Base-by-base conservation (phyloP, 2,888 invertebrate species). In the Caenorhabditis doughertyi region DNA sequence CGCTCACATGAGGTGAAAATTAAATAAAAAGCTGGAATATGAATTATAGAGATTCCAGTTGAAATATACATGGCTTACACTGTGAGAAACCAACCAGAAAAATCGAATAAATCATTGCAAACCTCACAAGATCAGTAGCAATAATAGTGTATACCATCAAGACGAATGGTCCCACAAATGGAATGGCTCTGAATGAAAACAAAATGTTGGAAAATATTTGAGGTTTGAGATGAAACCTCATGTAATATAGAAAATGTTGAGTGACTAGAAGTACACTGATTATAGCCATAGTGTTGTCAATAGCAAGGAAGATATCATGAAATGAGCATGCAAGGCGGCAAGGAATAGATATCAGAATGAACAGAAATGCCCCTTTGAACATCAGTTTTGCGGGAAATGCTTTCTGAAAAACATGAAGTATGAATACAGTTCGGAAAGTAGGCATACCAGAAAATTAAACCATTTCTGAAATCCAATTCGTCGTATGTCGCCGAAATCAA, bases 61-160 rank as follows among this genome's bases (percentile, higher is more conserved):
- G 21, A 35, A 21, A 47, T 2, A 47, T 47, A 18, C 8, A 7
- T 18, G 60, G 67, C 72, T 39, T 21, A 87, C 87, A 95, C 94
- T 98, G 98, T 0, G 98, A 97, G 92, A 98, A 98, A 79, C 97
- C 96, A 95, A 98, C 95, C 3, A 99, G 96, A 92, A 99, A 99
- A 7, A 99, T 97, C 84, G 97, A 93, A 92, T 98, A 99, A 92
- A 99, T 99, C 68, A 96, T 95, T 80, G 97, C 97, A 93, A 99
- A 99, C 85, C 98, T 94, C 29, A 74, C 70, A 8, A 88, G 76
- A 83, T 88, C 88, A 0, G 88, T 85, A 3, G 88, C 85, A 60
- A 98, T 95, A 97, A 98, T 98, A 84, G 97, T 94, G 93, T 98
- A 98, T 89, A 98, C 97, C 98, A 98, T 98, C 89, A 98, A 97